Base-by-base conservation (phyloP, 2,113 vertebrate species). In the Cochlearius cochlearius region DNA sequence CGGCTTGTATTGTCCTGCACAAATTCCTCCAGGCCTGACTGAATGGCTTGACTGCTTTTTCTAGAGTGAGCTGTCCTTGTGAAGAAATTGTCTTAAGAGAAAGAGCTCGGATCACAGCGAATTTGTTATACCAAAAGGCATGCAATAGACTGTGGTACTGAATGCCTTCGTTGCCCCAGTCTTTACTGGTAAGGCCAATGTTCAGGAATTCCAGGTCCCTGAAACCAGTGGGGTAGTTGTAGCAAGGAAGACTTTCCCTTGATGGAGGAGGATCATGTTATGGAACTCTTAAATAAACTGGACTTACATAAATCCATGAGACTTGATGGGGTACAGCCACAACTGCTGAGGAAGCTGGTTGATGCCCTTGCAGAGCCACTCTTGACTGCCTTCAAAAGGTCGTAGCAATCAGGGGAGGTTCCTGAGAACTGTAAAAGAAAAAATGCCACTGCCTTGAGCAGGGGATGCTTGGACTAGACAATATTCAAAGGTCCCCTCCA, bases 401-500 rank as follows among this genome's bases (percentile, higher is more conserved):
- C 0, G 0, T 52, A 20, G 6, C 2, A n/a, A 22, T 41, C 25
- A 5, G 26, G 12, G 23, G 17, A 39, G 29, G 7, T n/a, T 90
- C 20, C 34, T 21, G 39, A 68, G 47, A 76, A 39, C 13, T 21
- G 15, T 26, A 41, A 47, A 39, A 29, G 68, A 68, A 38, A 53
- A 76, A 39, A 47, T 10, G 25, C 41, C 20, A 16, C 23, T 25
- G n/a, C 32, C 41, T 56, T 69, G 72, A 71, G n/a, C n/a, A 30
- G 9, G 4, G 5, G 6, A 1, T 66, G 32, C 30, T 76, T 68
- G 49, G 36, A 39, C 27, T 41, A 78, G 39, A 18, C 15, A 19
- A 10, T 36, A 43, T 36, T 39, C 30, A 11, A 17, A 80, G 36
- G 18, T 39, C 19, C 25, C 10, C 20, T 84, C 26, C 23, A 86